These are phyloP conservation scores for Umimayanthus kanabou DNA, from an alignment of 92 coral and sea anemone species.

Conservation along the genomic window DNA sequence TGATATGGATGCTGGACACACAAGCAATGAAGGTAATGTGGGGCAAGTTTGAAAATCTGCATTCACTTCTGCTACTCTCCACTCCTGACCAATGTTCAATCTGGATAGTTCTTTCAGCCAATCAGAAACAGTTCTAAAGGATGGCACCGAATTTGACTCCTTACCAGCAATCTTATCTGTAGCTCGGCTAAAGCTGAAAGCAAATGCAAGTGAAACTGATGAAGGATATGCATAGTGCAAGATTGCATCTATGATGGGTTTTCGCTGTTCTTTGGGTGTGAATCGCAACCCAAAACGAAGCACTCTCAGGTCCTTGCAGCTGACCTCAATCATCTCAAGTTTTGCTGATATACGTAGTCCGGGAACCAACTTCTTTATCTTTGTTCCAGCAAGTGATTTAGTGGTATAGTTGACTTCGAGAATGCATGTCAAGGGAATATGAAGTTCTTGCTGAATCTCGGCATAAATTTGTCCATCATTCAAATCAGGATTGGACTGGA, in stretches of 20 bases:
- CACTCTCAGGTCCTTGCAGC: constrained; percentile 93
- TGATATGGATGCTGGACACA: constrained; percentile 75
- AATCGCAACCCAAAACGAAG: constrained; percentile 91
- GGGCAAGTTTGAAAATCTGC: constrained; percentile 82
- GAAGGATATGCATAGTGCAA: constrained; percentile 84
- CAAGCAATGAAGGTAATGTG: constrained; percentile 75
- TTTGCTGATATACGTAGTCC: constrained; percentile 74
- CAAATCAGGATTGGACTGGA: constrained; percentile 92
- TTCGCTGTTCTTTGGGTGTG: constrained; percentile 74
- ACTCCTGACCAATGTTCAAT: constrained; percentile 75
- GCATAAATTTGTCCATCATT: constrained; percentile 73
- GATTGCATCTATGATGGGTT: constrained; percentile 76
- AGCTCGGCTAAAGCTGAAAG: constrained; percentile 72
- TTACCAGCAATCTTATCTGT: constrained; percentile 19
- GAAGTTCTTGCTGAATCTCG: constrained; percentile 85
- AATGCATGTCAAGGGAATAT: constrained; percentile 95
- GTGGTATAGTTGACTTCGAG: constrained; percentile 64
- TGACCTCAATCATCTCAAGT: constrained; percentile 78
- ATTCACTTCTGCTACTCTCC: constrained; percentile 92
- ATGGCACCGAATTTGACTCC: constrained; percentile 53
- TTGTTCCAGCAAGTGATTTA: constrained; percentile 73
- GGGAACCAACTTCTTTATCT: constrained; percentile 73
- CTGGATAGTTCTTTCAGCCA: constrained; percentile 84
- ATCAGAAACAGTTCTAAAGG: constrained; percentile 81
- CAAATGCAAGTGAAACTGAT: constrained; percentile 80